phyloP scores from a whole-genome alignment of 2,888 invertebrate species.

The Callyntrura guangdongensis region DNA sequence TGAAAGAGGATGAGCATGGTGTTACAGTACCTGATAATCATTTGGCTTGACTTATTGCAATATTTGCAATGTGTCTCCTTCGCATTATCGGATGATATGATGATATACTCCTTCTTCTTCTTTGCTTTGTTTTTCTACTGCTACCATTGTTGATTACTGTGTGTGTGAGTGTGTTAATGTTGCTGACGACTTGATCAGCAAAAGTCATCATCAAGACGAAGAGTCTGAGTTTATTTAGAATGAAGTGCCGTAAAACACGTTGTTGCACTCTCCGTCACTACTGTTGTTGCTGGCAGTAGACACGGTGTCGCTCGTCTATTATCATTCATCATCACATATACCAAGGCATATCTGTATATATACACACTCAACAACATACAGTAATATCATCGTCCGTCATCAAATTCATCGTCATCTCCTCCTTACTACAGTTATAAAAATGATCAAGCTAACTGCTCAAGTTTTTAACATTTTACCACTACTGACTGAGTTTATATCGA shows the following conservation, averaged over 20 bases:
- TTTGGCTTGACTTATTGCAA: background rate
- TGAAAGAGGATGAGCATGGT: too few relatives aligned
- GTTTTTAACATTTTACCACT: constrained; percentile 19
- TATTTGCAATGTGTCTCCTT: background rate
- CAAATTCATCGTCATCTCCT: too few relatives aligned
- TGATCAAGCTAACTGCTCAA: constrained; percentile 28
- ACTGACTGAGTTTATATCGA: constrained; percentile 72
- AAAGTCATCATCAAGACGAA: constrained; percentile 62
- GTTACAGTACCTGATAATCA: too few relatives aligned
- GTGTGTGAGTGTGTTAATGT: background rate
- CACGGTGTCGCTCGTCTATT: background rate
- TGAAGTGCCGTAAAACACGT: constrained; percentile 11
- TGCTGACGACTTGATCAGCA: constrained; percentile 44
- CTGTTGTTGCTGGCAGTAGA: background rate
- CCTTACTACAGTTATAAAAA: constrained; percentile 47
- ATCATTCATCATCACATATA: background rate
- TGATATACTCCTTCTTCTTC: background rate
- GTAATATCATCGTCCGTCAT: background rate
- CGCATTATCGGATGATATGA: background rate
- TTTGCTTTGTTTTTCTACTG: background rate
- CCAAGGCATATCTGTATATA: background rate
- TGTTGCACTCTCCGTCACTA: background rate
- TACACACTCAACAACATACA: background rate
- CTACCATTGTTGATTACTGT: constrained; percentile 15
- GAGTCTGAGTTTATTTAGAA: constrained; percentile 29